Percentiles rank a stretch among this genome's conserved stretches.
phyloP scores from a whole-genome alignment of 2,113 vertebrate species.

The Oreochromis aureus region DNA sequence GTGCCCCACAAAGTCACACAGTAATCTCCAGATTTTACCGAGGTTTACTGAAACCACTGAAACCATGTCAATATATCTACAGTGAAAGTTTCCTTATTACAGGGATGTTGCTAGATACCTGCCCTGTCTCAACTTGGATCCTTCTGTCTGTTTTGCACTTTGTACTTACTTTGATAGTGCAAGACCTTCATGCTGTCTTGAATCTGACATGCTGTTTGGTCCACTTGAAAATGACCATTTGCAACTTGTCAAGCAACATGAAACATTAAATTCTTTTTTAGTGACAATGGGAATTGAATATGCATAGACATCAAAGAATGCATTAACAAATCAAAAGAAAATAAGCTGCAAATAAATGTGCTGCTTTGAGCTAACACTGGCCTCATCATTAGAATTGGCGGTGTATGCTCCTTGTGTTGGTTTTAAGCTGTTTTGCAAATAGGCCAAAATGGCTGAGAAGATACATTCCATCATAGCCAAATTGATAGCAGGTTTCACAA shows the following conservation, averaged over 20 bases:
- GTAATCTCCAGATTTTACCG: background rate
- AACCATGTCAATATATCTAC: background rate
- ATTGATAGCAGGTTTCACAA: background rate
- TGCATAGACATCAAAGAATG: background rate
- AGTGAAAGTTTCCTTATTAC: background rate
- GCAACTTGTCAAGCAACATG: background rate
- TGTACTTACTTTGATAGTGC: background rate
- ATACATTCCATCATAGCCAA: background rate
- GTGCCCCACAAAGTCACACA: background rate
- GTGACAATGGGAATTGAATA: background rate
- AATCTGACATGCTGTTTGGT: background rate
- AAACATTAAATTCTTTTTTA: background rate
- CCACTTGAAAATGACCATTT: background rate
- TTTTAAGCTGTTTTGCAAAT: background rate
- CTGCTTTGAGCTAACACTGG: background rate
- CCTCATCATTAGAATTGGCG: background rate
- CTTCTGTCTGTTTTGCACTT: background rate
- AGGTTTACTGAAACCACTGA: background rate
- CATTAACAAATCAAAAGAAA: background rate
- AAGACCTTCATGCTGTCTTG: background rate
- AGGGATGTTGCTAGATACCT: background rate
- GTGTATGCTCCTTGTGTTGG: background rate
- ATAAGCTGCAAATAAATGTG: background rate
- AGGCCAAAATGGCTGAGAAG: background rate
- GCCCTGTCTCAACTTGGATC: background rate